Conservation (phyloP, 2,888 invertebrate species). For the Callinectes sapidus region DNA sequence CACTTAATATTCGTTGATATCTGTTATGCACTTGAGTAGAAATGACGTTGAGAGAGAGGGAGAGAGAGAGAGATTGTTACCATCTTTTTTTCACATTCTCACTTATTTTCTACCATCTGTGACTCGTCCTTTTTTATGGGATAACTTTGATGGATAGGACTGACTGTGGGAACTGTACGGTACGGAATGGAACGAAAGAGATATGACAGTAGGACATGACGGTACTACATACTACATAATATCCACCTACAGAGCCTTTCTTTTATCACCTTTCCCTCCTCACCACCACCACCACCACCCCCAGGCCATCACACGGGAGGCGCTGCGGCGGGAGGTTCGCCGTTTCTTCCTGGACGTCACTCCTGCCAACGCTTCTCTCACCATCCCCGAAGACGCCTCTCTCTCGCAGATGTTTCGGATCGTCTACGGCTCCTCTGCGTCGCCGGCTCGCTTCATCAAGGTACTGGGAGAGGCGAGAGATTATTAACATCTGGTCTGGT, state of each 20-base stretch:
- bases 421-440: constrained; percentile 46
- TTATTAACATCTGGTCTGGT: neutral
- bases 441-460: constrained; percentile 58
- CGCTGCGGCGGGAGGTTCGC: constrained; percentile 49
- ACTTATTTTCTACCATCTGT: too few species aligned
- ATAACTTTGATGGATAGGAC: too few species aligned
- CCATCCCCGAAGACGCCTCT: constrained; percentile 56
- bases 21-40: too few species aligned
- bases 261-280: neutral
- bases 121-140: too few species aligned
- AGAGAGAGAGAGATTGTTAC: too few species aligned
- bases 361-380: constrained; percentile 42
- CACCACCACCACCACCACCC: neutral
- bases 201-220: neutral
- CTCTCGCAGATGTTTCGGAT: constrained; percentile 53
- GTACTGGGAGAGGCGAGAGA: neutral
- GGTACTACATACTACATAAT: too few species aligned
- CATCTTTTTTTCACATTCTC: too few species aligned
- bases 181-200: too few species aligned
- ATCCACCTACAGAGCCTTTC: neutral
- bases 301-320: constrained; percentile 61
- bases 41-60: too few species aligned
- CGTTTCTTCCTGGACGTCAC: constrained; percentile 53
- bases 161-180: too few species aligned
- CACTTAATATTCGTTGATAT: too few species aligned